phyloP scores from a whole-genome alignment of 2,113 vertebrate genomes.

The human (Homo sapiens) region GRCh38 chr11:14435001-14435500 shows the following conservation, averaged over 20 bases:
- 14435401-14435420: not conserved
- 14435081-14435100: no score
- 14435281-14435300: not conserved
- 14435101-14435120: no score
- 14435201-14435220: not conserved
- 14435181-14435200: no score
- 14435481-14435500: not conserved
- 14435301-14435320: not conserved
- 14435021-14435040: no score
- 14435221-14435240: not conserved
- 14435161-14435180: no score
- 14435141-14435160: no score
- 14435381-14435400: not conserved
- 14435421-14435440: not conserved
- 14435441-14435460: not conserved
- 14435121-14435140: no score
- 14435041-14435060: no score
- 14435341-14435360: not conserved
- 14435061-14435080: no score
- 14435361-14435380: not conserved
- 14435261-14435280: constrained; percentile 5
- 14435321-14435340: not conserved
- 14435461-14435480: not conserved
- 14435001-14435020: no score
- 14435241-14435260: not conserved